Base-by-base conservation (phyloP, 2,113 vertebrate genomes). In the Hydrolagus affinis region DNA sequence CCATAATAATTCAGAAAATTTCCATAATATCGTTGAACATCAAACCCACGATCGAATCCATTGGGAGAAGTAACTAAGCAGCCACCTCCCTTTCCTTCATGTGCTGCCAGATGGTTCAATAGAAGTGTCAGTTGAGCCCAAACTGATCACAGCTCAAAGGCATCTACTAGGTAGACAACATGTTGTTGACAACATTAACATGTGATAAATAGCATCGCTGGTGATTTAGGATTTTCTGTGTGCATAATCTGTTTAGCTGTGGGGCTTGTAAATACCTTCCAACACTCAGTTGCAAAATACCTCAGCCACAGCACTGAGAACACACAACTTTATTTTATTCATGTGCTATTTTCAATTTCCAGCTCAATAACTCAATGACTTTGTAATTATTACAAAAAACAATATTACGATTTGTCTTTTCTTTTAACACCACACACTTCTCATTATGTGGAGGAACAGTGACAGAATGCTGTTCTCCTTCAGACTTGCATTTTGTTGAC, bases 321-420 rank as follows among this genome's bases (percentile, higher is more conserved):
- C 17, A 32, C 23, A 4, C 44, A 44, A 44, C 44, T 44, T 83
- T 66, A 83, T 83, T 30, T 10, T 80, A 66, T 83, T 28, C 64
- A 62, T 28, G n/a, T 19, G 8, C 23, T 28, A 64, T 23, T 62
- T 77, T 60, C 12, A 80, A 62, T 80, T 80, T 64, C 14, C 21
- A 32, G 78, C 17, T 32, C 77, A 64, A 66, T 80, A 59, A 66
- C 77, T 80, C 78, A 32, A 32, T 83, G 78, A 30, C 62, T 30
- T 32, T 68, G 17, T 68, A 83, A 83, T 83, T 83, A 83, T 68
- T 83, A 28, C 32, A 83, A 80, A 44, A 32, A 30, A 83, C 60
- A 83, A 64, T 83, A 17, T 0, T 66, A 64, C 32, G 11, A 2
- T 66, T 62, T 73, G 11, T 30, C 28, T 80, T 11, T 44, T n/a